Conservation (phyloP, 2,888 invertebrate genomes). For the Diogma glabrata region DNA sequence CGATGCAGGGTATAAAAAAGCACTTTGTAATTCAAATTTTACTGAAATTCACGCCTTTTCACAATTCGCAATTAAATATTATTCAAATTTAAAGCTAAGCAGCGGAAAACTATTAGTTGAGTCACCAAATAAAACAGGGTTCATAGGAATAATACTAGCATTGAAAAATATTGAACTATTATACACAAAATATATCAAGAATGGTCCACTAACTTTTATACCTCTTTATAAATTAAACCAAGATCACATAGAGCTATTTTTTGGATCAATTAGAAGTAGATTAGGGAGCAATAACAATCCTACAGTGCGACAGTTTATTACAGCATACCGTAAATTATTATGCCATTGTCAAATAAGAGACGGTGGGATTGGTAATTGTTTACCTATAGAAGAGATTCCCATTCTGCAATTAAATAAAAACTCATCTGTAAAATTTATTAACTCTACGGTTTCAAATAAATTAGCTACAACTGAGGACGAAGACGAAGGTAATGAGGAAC, state of each 20-base stretch:
- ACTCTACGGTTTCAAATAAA: no score
- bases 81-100: conserved; percentile 10
- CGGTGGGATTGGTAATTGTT: conserved; percentile 8
- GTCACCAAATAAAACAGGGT: conserved; percentile 14
- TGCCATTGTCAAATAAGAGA: conserved; percentile 12
- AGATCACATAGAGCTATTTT: conserved; percentile 21
- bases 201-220: conserved; percentile 15
- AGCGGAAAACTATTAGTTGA: neutral
- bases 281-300: conserved; percentile 19
- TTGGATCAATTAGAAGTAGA: conserved; percentile 16
- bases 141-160: conserved; percentile 15
- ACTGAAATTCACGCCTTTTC: conserved; percentile 16
- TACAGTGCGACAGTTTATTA: neutral
- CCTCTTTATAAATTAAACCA: conserved; percentile 20
- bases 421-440: neutral
- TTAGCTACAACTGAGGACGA: no score
- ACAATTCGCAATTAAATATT: neutral
- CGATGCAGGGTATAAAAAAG: neutral
- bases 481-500: neutral
- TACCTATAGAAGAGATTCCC: neutral
- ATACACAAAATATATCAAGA: conserved; percentile 1
- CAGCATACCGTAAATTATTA: conserved; percentile 15
- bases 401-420: neutral
- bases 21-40: conserved; percentile 6
- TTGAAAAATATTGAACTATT: conserved; percentile 12